Conservation (phyloP, 2,797 vertebrate genomes). For the Pantherophis alleghaniensis region DNA sequence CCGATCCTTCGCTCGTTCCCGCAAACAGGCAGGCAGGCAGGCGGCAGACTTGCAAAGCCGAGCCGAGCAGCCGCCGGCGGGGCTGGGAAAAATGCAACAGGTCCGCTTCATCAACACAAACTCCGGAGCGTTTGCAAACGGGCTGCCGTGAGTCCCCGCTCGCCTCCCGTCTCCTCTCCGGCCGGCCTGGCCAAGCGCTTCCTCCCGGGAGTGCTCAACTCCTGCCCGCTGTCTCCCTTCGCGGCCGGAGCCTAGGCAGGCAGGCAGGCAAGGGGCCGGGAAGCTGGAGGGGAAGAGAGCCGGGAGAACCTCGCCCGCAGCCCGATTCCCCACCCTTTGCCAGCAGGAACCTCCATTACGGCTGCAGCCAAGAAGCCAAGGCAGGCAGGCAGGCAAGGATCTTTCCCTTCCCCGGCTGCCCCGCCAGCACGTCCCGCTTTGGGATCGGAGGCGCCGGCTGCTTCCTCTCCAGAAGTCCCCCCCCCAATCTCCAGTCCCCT, state of each 20-base stretch:
- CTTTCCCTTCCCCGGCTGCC: not conserved
- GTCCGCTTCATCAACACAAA: not conserved
- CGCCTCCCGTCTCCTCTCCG: not conserved
- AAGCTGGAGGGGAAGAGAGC: too few species aligned
- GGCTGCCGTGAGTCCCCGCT: not conserved
- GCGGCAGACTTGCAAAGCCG: not conserved
- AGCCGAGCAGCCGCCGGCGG: not conserved
- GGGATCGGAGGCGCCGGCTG: not conserved
- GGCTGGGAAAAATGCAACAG: slow-evolving; percentile 1
- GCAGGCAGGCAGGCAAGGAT: not conserved
- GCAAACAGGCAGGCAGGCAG: not conserved
- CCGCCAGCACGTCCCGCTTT: not conserved
- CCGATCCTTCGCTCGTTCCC: not conserved
- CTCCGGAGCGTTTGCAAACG: not conserved
- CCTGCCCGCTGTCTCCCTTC: not conserved
- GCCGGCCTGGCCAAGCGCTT: not conserved
- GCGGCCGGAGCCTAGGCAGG: not conserved
- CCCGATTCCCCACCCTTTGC: slow-evolving; percentile 13
- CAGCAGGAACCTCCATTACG: slow-evolving; percentile 52
- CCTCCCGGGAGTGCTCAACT: not conserved
- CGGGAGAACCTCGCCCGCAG: slow-evolving; percentile 19
- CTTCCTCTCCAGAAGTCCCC: not conserved
- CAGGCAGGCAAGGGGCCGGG: not conserved
- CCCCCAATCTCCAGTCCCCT: too few species aligned
- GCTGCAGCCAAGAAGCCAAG: not conserved